Percentiles rank a stretch among this genome's conserved stretches.
These are phyloP conservation scores for Catamblyrhynchus diadema DNA, from an alignment of 2,797 vertebrate genomes.

Conservation along the genomic window DNA sequence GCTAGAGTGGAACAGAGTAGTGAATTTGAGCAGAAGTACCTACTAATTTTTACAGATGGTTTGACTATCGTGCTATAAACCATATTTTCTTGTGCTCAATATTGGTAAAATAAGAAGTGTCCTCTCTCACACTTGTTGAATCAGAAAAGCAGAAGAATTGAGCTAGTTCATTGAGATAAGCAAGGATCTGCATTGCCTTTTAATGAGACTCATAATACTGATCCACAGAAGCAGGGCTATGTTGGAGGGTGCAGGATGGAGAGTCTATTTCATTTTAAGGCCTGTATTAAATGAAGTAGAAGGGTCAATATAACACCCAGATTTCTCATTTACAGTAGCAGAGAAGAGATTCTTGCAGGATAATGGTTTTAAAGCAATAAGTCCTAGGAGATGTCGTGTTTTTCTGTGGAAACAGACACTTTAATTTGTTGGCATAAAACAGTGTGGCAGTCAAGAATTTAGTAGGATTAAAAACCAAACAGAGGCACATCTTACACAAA, in stretches of 20 bases:
- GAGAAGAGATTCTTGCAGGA: neutral
- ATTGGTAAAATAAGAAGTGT: neutral
- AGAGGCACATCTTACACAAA: neutral
- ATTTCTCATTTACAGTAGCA: neutral
- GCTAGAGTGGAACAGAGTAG: neutral
- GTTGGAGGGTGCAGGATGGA: neutral
- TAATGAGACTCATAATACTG: neutral
- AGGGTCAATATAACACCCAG: neutral
- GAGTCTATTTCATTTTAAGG: neutral
- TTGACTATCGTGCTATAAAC: accelerated
- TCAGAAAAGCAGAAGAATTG: neutral
- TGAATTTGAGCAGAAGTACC: neutral
- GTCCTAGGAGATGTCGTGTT: neutral
- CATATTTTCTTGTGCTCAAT: neutral
- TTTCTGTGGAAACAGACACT: neutral
- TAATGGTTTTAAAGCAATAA: neutral
- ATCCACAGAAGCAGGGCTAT: neutral
- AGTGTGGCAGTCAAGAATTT: neutral
- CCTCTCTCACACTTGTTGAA: neutral
- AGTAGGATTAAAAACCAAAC: neutral
- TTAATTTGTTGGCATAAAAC: neutral
- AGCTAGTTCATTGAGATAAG: neutral
- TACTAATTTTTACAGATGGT: neutral
- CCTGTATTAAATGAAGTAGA: neutral
- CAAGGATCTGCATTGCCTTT: neutral